These are phyloP conservation scores for Drosophila kambysellisi DNA, from an alignment of 2,888 invertebrate genomes.

Conservation along the genomic window DNA sequence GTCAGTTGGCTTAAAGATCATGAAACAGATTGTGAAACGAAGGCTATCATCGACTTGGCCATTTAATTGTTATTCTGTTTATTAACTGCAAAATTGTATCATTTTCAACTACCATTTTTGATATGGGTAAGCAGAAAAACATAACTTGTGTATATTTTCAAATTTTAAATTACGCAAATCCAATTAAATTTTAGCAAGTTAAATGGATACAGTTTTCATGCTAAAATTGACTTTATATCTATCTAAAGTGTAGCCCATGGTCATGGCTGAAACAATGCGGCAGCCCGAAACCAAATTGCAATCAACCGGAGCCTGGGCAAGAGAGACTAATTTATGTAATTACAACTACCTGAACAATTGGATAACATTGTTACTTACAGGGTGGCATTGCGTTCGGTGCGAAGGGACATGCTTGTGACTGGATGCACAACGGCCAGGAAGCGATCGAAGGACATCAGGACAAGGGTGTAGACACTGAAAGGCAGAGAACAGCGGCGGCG, in stretches of 20 bases:
- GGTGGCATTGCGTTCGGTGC: conserved; percentile 93
- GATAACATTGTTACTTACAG: conserved; percentile 81
- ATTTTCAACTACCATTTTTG: neutral
- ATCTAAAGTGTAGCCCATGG: conserved; percentile 6
- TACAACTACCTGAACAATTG: conserved; percentile 7
- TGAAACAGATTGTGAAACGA: neutral
- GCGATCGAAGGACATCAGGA: conserved; percentile 96
- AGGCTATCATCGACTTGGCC: neutral
- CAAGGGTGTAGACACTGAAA: conserved; percentile 94
- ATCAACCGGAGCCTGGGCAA: neutral
- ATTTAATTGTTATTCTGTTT: neutral
- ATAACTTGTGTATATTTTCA: neutral
- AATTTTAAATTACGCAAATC: neutral
- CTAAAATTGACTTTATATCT: conserved; percentile 1
- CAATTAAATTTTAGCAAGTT: neutral
- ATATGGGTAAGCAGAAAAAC: neutral
- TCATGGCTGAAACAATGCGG: conserved; percentile 6
- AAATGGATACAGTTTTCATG: neutral
- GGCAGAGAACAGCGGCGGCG: neutral
- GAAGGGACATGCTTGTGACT: conserved; percentile 93
- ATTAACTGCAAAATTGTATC: neutral
- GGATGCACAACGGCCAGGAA: conserved; percentile 98
- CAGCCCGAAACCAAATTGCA: neutral
- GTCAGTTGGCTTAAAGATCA: too few relatives aligned
- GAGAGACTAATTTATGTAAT: conserved; percentile 40